Evolutionary conservation across 2,797 vertebrate species (phyloP), one percentile per base, ranked within the genome.

Genomic region (Premnoplex brunnescens): DNA sequence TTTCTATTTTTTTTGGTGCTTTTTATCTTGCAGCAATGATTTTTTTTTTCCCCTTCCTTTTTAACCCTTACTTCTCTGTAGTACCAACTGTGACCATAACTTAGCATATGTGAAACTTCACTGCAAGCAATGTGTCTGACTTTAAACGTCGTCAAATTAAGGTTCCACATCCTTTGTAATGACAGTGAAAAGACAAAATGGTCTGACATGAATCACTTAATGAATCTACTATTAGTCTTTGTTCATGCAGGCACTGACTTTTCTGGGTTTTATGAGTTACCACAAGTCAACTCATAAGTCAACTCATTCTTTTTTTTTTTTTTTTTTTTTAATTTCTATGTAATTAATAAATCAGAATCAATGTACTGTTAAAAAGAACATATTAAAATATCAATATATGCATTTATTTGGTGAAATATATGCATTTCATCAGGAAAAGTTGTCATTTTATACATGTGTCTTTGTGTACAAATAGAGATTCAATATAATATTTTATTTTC

Each of bases 211-310:
- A 81, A 48, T 20, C 9, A n/a, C 5, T 20, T 36, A 6, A 51
- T 48, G 9, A 66, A 52, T 49, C 15, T 66, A 15, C 30, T 10
- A 56, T 21, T 48, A 48, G 8, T 56, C 4, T 2, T 59, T 67
- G 4, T 59, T 46, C 74, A 55, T 27, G 49, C 4, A 54, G 18
- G 44, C 18, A 51, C 3, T 34, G 59, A 27, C 1, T 21, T 74
- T 71, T 62, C 24, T 67, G n/a, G 0, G 1, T 5, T 69, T 85
- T 21, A 16, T 12, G 2, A 9, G 5, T 67, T 66, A 66, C 6
- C 0, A 2, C 5, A 59, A 49, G 8, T 46, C 12, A 74, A 26
- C 3, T 21, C n/a, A n/a, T n/a, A n/a, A n/a, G n/a, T n/a, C n/a
- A n/a, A n/a, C n/a, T n/a, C 0, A 34, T 34, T 58, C 1, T 39